Evolutionary conservation across 2,113 vertebrate genomes (phyloP), one percentile per base, ranked within the genome.

Genomic region (Columba janthina): DNA sequence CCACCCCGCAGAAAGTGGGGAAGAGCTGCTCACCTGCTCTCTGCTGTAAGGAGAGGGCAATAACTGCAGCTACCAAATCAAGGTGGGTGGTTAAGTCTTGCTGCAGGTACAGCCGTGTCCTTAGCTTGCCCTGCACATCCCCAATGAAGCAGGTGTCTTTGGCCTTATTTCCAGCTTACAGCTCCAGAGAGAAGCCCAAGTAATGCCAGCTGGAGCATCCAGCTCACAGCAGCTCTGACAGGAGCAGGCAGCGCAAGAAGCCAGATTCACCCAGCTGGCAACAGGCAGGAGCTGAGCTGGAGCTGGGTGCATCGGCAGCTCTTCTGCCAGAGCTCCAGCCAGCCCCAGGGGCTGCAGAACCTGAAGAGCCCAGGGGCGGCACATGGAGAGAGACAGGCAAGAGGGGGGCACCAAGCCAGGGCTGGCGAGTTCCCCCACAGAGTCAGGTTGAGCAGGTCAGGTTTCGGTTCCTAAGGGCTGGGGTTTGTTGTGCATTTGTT

Each of bases 401-500:
- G 42, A 1, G 3, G 11, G 4, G 22, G 12, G 15, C 29, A 26
- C n/a, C 6, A 20, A 34, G 70, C 81, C 58, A 14, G 25, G 29
- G n/a, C 62, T 85, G 91, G 25, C 15, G 0, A 73, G 50, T 1
- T 51, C 89, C 57, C 73, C 69, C 83, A 12, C 1, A 0, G 26
- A 88, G 46, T 70, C n/a, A 2, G 15, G 78, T n/a, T 70, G 66
- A 93, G 69, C 80, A 84, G 93, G 82, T 91, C 92, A 64, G 56
- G 79, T 89, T 96, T 93, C 38, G 5, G 85, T 91, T 96, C 90
- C 94, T 88, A 60, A 83, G 88, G 42, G 61, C 93, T 5, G 16
- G 26, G 82, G 75, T 96, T 96, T 97, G 95, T 97, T 96, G 71
- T 97, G 91, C 72, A 0, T 94, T 94, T 90, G 85, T 74, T 96